Percentiles rank a stretch among this genome's conserved stretches.
phyloP scores from a whole-genome alignment of 2,113 vertebrate species.

The Daubentonia madagascariensis region DNA sequence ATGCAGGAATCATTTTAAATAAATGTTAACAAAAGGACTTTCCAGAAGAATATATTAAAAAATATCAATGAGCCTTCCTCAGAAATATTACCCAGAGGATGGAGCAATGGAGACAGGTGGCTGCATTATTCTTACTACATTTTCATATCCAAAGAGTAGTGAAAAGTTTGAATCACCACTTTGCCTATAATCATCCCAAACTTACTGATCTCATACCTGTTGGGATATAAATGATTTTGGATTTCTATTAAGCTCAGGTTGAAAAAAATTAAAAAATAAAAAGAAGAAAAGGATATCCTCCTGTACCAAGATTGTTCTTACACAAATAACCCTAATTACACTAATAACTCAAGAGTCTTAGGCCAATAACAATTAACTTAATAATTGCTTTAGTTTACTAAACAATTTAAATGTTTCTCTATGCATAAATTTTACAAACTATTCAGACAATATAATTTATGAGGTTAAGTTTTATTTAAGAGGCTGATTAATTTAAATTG shows the following conservation, averaged over 20 bases:
- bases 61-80: not conserved
- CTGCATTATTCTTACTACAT: not conserved
- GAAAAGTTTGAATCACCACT: not conserved
- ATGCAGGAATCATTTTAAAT: not conserved
- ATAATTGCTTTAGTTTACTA: constrained; percentile 52
- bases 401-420: constrained; percentile 49
- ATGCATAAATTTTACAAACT: constrained; percentile 30
- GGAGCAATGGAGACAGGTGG: not conserved
- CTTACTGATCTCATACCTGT: not conserved
- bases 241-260: not conserved
- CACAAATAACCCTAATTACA: constrained; percentile 39
- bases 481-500: constrained; percentile 51
- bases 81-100: not conserved
- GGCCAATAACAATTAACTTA: constrained; percentile 51
- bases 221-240: not conserved
- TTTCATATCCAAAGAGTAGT: not conserved
- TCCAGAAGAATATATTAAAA: not conserved
- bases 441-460: not conserved
- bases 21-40: not conserved
- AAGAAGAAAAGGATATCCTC: not conserved
- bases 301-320: constrained; percentile 2
- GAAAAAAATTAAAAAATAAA: constrained; percentile 33
- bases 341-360: constrained; percentile 42
- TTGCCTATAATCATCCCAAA: not conserved
- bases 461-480: constrained; percentile 42